These are phyloP conservation scores for Pyrochroa serraticornis DNA, from an alignment of 2,888 invertebrate species.

Conservation along the genomic window DNA sequence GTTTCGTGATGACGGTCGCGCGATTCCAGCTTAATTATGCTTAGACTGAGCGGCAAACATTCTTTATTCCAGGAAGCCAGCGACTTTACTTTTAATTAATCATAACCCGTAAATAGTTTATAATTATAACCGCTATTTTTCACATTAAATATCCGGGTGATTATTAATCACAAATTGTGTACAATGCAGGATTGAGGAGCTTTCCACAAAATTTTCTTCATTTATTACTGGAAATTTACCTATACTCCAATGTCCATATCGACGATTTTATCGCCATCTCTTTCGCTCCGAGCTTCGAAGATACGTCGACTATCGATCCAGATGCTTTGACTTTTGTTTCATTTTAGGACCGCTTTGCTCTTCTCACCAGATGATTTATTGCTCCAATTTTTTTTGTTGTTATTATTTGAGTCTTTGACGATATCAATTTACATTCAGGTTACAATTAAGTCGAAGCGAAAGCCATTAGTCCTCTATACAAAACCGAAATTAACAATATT, in stretches of 20 bases:
- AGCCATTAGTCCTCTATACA: conserved; percentile 19
- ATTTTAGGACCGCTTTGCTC: conserved; percentile 29
- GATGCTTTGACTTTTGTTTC: conserved; percentile 31
- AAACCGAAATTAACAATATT: conserved; percentile 23
- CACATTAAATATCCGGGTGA: conserved; percentile 20
- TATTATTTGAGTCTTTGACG: conserved; percentile 29
- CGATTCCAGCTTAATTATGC: too few relatives aligned
- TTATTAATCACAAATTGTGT: conserved; percentile 13
- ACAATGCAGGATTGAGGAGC: too few relatives aligned
- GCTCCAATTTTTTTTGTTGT: conserved; percentile 25
- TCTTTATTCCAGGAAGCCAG: conserved; percentile 16
- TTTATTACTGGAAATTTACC: conserved; percentile 18
- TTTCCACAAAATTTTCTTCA: conserved; percentile 18
- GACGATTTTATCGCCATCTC: conserved; percentile 9
- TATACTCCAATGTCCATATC: conserved; percentile 9
- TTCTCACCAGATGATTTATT: conserved; percentile 28
- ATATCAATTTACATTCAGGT: conserved; percentile 21
- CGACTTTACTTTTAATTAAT: conserved; percentile 17
- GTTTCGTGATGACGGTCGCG: too few relatives aligned
- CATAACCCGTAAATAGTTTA: conserved; percentile 12
- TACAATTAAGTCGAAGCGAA: conserved; percentile 13
- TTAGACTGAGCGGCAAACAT: not conserved
- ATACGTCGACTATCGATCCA: conserved; percentile 30
- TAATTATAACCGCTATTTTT: conserved; percentile 20
- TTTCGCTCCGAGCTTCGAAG: conserved; percentile 18